Evolutionary conservation across 2,113 vertebrate genomes (phyloP).

Genomic region (Excalfactoria chinensis): DNA sequence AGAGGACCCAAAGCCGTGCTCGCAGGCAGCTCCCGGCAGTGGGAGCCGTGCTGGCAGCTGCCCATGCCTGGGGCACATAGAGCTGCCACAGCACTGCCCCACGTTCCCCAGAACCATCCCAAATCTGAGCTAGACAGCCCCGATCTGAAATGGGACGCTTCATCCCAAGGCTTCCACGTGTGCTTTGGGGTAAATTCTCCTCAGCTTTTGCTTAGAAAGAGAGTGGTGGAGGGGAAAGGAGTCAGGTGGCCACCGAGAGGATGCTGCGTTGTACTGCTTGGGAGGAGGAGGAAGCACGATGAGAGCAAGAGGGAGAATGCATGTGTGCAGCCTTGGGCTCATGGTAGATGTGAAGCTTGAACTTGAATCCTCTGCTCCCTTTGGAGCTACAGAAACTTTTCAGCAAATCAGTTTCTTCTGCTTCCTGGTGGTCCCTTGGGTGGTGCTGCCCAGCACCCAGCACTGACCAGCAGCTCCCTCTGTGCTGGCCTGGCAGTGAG

Average conservation of each 20-base stretch:
- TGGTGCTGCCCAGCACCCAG: background rate
- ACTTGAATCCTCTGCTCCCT: background rate
- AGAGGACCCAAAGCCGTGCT: background rate
- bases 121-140: background rate
- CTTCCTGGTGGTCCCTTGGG: background rate
- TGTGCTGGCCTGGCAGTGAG: too few relatives aligned
- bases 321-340: background rate
- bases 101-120: background rate
- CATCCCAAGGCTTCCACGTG: background rate
- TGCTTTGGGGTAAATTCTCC: background rate
- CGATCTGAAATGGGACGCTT: background rate
- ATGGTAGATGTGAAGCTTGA: fast-evolving
- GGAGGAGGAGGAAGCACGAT: fast-evolving
- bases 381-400: background rate
- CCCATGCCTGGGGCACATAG: background rate
- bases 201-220: background rate
- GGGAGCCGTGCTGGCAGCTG: background rate
- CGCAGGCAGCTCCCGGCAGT: background rate
- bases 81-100: background rate
- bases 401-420: background rate
- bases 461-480: background rate
- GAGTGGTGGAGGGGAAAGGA: background rate
- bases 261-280: background rate
- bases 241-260: background rate
- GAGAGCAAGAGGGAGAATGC: background rate